Evolutionary conservation across 1,140 invertebrate genomes (phyloP), one percentile per base, ranked within the genome.

Genomic region (Drosophila busckii): DNA sequence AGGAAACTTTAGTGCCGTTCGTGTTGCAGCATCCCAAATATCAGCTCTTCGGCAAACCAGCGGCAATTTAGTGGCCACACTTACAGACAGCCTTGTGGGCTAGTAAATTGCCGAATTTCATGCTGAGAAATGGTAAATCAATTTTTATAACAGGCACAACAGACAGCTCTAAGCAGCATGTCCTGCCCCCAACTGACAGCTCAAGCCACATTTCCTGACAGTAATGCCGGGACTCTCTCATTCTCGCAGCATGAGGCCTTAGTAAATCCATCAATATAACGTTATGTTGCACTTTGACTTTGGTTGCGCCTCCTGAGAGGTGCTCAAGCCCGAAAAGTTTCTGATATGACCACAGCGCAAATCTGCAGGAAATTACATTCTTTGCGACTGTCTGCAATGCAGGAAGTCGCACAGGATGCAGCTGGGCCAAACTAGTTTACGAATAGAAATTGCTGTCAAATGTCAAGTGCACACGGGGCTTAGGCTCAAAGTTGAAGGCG

Each of bases 41-140:
- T n/a, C n/a, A n/a, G n/a, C n/a, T n/a, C n/a, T n/a, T n/a, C n/a
- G n/a, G n/a, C n/a, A 54, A 31, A 28, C 41, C 5, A 29, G 29
- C 44, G 16, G 46, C 16, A 15, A 45, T 38, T 45, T 53, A 42
- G 50, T 45, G 48, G 48, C 32, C 31, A 40, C 10, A 28, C 16
- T 49, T 25, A 49, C 34, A 15, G 31, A 19, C 34, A 25, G 29
- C 44, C 25, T n/a, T n/a, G n/a, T 37, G 48, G 38, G 54, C 37
- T 69, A 65, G 73, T 82, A 80, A 82, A 80, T 80, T 80, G 69
- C 73, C 65, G 75, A 80, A 73, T 80, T 80, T 73, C 73, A 68
- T 60, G 73, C 73, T 56, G 63, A 68, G 59, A 65, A 68, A 80
- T 80, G 69, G 49, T 73, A 82, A 80, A 80, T 82, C 73, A 80